Base-by-base conservation (phyloP, 2,888 invertebrate genomes). In the Phengaris alcon region DNA sequence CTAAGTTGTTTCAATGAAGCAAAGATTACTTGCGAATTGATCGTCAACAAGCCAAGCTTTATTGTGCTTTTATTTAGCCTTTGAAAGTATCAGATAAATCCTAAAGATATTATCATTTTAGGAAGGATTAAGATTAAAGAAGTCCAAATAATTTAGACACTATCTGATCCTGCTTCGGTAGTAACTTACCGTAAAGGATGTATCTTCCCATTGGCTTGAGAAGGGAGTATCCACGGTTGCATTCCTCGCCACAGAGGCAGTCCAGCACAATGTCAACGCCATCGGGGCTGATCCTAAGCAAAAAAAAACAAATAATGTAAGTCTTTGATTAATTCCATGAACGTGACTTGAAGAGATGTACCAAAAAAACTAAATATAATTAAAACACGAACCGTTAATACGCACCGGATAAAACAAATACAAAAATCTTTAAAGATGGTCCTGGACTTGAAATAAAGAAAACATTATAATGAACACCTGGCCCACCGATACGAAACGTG, bases 131-230 rank as follows among this genome's bases (percentile, higher is more conserved):
- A 44, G 7, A 35, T n/a, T 54, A 12, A 4, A 8, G 10, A 13
- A 54, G 54, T 9, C 51, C 2, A 5, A n/a, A 8, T 4, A 8
- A 57, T 57, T 57, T 57, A 22, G 52, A 9, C 12, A 35, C 10
- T 35, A 52, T 6, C 22, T 59, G 48, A 68, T 10, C 15, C 4
- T 8, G 22, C n/a, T 7, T 68, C 72, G 73, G 57, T 48, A 35
- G 35, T 6, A 74, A 81, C 89, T 85, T 88, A 95, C 96, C 98
- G 88, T 97, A 98, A 64, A 98, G 95, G 82, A 98, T 95, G 89
- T 98, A 98, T 90, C 96, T 96, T 84, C 98, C 98, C 96, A 97
- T 96, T 5, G 98, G 97, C 86, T 97, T 97, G 80, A 98, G 94
- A 59, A 98, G 94, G 75, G 94, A 94, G 85, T 97, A 97, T 55